Evolutionary conservation across 2,888 invertebrate genomes (phyloP).

Genomic region (Leucoma salicis): DNA sequence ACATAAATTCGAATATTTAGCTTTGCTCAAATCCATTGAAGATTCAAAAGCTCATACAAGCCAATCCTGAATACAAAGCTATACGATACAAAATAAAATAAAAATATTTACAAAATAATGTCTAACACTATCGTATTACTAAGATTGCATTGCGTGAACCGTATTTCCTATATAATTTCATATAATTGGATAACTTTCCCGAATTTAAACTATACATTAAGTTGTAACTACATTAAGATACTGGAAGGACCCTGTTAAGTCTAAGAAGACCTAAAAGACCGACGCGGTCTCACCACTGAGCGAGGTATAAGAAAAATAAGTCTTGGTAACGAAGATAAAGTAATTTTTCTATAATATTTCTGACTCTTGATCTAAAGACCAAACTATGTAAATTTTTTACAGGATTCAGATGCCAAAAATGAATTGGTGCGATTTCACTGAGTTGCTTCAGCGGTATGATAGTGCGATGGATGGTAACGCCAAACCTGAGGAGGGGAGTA

Average conservation of each 20-base stretch:
- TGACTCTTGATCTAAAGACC: constrained; percentile 9
- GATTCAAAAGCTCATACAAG: constrained; percentile 19
- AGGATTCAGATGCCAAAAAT: constrained; percentile 8
- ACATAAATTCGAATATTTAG: constrained; percentile 6
- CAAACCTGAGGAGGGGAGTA: constrained; percentile 79
- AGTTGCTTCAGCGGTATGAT: constrained; percentile 78
- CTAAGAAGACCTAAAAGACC: constrained; percentile 51
- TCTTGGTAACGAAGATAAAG: constrained; percentile 54
- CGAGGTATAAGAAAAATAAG: constrained; percentile 57
- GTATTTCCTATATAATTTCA: constrained; percentile 42
- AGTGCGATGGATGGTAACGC: constrained; percentile 76
- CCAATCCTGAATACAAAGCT: constrained; percentile 28
- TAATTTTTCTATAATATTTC: constrained; percentile 21
- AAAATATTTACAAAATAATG: constrained; percentile 47
- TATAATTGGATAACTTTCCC: constrained; percentile 71
- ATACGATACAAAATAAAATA: constrained; percentile 24
- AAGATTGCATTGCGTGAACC: constrained; percentile 46
- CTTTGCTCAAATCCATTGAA: constrained; percentile 12
- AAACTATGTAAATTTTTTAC: constrained; percentile 4
- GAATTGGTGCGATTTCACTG: constrained; percentile 48
- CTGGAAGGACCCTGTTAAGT: constrained; percentile 74
- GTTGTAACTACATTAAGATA: constrained; percentile 43
- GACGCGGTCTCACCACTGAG: constrained; percentile 51
- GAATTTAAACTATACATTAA: constrained; percentile 41
- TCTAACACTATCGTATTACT: constrained; percentile 33